These are phyloP conservation scores for Lepidocyrtinus sp. DNA, from an alignment of 2,888 invertebrate species.

Conservation along the genomic window DNA sequence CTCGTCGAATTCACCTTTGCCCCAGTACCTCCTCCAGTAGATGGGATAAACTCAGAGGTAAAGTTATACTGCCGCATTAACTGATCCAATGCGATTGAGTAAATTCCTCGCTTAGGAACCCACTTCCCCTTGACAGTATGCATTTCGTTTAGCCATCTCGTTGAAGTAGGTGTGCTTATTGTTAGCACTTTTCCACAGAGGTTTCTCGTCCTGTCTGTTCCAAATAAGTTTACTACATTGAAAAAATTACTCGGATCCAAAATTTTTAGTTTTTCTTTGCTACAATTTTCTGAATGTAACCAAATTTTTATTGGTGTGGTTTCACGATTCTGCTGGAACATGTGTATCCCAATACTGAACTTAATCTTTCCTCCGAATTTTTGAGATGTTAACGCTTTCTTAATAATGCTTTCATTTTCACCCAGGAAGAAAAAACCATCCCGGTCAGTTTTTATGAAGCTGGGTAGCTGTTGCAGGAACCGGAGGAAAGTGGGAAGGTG, in stretches of 20 bases:
- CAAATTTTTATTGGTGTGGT: neutral
- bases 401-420: neutral
- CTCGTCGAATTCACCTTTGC: conserved; percentile 33
- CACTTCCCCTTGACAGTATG: conserved; percentile 17
- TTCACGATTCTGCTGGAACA: neutral
- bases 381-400: conserved; percentile 31
- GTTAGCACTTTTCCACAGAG: conserved; percentile 39
- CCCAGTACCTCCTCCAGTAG: conserved; percentile 64
- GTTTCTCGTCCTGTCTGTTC: conserved; percentile 50
- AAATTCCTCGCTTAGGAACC: conserved; percentile 59
- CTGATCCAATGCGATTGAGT: conserved; percentile 54
- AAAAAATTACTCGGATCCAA: neutral
- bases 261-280: neutral
- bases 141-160: conserved; percentile 61
- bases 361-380: conserved; percentile 45
- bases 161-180: conserved; percentile 52
- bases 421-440: conserved; percentile 54
- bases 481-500: neutral
- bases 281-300: neutral
- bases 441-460: conserved; percentile 51
- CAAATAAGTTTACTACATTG: conserved; percentile 16
- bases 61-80: conserved; percentile 57
- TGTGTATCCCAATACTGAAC: conserved; percentile 32
- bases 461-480: conserved; percentile 17
- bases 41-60: conserved; percentile 56